These are phyloP conservation scores for Balearica regulorum DNA, from an alignment of 2,797 vertebrate species.

Conservation along the genomic window DNA sequence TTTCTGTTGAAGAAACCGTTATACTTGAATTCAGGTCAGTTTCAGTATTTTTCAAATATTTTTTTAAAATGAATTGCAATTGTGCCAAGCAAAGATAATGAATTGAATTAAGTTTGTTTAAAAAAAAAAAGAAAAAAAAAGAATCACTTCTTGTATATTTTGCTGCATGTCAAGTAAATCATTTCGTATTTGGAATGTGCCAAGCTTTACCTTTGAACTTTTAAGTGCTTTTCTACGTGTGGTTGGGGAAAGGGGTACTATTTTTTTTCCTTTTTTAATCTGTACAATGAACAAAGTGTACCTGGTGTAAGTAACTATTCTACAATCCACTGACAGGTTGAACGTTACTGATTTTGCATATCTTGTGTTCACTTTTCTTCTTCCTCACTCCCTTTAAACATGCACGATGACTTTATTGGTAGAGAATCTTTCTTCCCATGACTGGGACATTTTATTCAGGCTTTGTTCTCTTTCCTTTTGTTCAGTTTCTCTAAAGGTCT, in stretches of 20 bases:
- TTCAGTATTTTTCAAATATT: conserved; percentile 87
- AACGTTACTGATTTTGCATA: conserved; percentile 87
- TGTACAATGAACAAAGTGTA: conserved; percentile 73
- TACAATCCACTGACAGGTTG: conserved; percentile 65
- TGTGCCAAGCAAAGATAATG: conserved; percentile 83
- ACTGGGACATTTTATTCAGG: conserved; percentile 13
- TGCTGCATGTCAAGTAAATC: conserved; percentile 89
- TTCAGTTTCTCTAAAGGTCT: conserved; percentile 17
- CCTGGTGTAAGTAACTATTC: conserved; percentile 70
- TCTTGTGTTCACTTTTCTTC: conserved; percentile 84
- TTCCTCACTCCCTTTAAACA: conserved; percentile 48
- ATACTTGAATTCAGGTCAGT: conserved; percentile 98
- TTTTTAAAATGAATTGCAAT: conserved; percentile 84
- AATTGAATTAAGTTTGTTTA: conserved; percentile 78
- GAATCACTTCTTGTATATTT: conserved; percentile 82
- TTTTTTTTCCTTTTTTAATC: conserved; percentile 76
- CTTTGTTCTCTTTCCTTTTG: conserved; percentile 25
- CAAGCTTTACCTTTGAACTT: conserved; percentile 80
- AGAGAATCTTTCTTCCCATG: conserved; percentile 37
- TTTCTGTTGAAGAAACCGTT: conserved; percentile 89
- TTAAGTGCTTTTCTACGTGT: conserved; percentile 76
- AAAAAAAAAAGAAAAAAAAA: conserved; percentile 49
- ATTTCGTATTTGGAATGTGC: conserved; percentile 84
- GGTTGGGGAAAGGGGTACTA: conserved; percentile 71
- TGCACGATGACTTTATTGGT: neutral